Percentiles rank a stretch among this genome's conserved stretches.
Evolutionary conservation across 2,888 invertebrate species (phyloP).

Genomic region (Rotaria magnacalcarata): DNA sequence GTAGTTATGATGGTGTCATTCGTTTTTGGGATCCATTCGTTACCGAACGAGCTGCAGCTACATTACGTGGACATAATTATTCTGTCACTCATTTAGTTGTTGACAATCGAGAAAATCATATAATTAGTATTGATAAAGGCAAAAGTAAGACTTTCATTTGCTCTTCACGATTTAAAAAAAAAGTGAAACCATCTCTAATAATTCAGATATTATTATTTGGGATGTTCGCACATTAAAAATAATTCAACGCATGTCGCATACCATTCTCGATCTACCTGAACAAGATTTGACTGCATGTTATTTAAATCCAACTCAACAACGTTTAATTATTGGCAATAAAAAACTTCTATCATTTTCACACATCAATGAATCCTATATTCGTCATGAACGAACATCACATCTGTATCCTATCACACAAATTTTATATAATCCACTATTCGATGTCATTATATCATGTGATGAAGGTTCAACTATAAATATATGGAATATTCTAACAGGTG

Average conservation of each 20-base stretch:
- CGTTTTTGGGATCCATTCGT: conserved; percentile 77
- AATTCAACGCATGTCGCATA: conserved; percentile 26
- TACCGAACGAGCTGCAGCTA: conserved; percentile 66
- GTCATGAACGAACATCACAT: conserved; percentile 20
- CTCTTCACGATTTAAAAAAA: background rate
- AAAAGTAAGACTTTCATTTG: background rate
- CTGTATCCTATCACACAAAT: conserved; percentile 68
- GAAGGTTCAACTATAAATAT: conserved; percentile 75
- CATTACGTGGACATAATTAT: conserved; percentile 70
- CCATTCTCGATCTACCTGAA: background rate
- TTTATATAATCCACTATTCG: conserved; percentile 72
- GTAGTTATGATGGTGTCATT: conserved; percentile 72
- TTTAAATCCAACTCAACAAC: conserved; percentile 19
- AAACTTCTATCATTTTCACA: conserved; percentile 12
- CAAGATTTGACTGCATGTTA: conserved; percentile 14
- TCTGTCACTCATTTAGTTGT: conserved; percentile 50
- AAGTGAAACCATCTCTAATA: background rate
- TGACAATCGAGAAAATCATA: background rate
- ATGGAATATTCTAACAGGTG: conserved; percentile 73
- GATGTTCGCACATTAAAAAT: conserved; percentile 27
- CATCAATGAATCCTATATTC: background rate
- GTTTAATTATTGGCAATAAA: conserved; percentile 23
- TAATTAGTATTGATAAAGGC: conserved; percentile 31
- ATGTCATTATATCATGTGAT: conserved; percentile 71
- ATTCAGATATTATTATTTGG: conserved; percentile 8